Conservation (phyloP, 2,113 vertebrate species). For the Percina caprodes region DNA sequence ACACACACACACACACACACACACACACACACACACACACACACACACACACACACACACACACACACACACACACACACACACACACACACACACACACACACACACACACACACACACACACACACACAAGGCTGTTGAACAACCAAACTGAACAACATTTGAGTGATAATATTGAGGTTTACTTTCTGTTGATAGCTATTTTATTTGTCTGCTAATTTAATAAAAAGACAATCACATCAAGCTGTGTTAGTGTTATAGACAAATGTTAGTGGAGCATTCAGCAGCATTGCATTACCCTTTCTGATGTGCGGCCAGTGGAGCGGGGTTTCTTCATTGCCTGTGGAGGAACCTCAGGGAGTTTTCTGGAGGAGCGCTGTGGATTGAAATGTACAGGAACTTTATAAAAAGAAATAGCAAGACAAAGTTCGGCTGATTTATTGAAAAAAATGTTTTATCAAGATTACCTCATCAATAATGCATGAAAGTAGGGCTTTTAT, state of each 20-base stretch:
- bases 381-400: slow-evolving; percentile 28
- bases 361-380: slow-evolving; percentile 91
- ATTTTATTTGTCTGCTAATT: neutral
- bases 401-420: neutral
- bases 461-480: neutral
- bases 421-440: neutral
- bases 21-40: no score
- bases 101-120: no score
- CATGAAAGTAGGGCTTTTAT: neutral
- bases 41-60: no score
- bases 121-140: neutral
- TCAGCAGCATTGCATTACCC: slow-evolving; percentile 81
- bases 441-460: neutral
- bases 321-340: slow-evolving; percentile 90
- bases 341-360: slow-evolving; percentile 85
- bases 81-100: no score
- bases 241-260: neutral
- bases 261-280: slow-evolving; percentile 2
- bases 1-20: no score
- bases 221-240: neutral
- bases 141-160: neutral
- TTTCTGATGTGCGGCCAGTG: slow-evolving; percentile 84
- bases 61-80: no score
- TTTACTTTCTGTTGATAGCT: neutral
- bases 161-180: neutral